phyloP scores from a whole-genome alignment of 2,797 vertebrate species.

The Pseudochirops cupreus region DNA sequence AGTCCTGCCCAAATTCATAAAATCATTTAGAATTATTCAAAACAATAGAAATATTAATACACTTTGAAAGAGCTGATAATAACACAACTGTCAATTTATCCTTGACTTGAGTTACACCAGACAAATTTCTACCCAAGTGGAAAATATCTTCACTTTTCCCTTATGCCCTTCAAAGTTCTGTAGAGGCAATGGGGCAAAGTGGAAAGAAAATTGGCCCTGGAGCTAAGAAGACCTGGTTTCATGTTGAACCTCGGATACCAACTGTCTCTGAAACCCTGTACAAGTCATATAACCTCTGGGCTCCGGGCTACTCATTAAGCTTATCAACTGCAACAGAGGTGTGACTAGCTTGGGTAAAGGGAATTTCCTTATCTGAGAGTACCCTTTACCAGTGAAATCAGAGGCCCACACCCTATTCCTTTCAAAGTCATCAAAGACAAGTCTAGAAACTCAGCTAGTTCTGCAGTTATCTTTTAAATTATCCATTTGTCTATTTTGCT shows the following conservation, averaged over 20 bases:
- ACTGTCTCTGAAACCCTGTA: not conserved
- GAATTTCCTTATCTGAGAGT: not conserved
- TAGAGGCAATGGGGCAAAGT: not conserved
- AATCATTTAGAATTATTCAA: not conserved
- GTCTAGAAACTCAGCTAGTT: not conserved
- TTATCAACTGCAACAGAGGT: not conserved
- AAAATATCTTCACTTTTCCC: constrained; percentile 13
- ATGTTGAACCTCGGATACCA: not conserved
- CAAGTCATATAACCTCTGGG: not conserved
- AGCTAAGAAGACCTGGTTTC: not conserved
- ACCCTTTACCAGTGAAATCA: not conserved
- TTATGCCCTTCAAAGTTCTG: not conserved
- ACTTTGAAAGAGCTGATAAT: not conserved
- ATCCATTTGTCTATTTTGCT: not conserved
- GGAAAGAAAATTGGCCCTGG: not conserved
- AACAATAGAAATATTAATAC: not conserved
- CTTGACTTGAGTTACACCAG: not conserved
- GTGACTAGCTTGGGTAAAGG: not conserved
- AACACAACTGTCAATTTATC: not conserved
- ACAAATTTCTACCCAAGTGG: not conserved
- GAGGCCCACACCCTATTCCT: not conserved
- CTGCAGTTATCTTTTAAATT: not conserved
- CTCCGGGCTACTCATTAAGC: not conserved
- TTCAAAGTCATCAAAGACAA: constrained; percentile 28
- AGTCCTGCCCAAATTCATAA: not conserved